Evolutionary conservation across 2,888 invertebrate genomes (phyloP).

Genomic region (Eupithecia vulgata): DNA sequence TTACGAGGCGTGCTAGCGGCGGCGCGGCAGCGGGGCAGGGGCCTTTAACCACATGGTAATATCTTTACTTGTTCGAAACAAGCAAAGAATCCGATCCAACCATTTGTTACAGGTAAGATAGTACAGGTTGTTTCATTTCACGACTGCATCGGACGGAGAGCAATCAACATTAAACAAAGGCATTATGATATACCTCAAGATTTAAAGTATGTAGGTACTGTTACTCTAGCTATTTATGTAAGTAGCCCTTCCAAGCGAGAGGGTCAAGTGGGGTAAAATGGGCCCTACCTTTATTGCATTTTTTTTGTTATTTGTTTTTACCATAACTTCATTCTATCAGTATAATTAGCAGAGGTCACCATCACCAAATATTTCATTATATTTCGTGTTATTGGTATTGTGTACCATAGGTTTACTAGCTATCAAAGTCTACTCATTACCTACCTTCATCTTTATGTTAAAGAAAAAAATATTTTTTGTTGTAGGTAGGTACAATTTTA

Average conservation of each 20-base stretch:
- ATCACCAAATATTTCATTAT: neutral
- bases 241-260: neutral
- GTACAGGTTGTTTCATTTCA: neutral
- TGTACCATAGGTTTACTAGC: neutral
- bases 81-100: neutral
- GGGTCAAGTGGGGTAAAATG: neutral
- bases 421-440: neutral
- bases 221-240: neutral
- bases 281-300: neutral
- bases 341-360: neutral
- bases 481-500: neutral
- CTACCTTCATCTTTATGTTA: neutral
- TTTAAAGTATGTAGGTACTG: too few species aligned
- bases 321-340: neutral
- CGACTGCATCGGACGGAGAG: neutral
- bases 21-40: too few species aligned
- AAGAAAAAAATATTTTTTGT: neutral
- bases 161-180: neutral
- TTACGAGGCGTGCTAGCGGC: too few species aligned
- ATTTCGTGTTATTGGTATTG: neutral
- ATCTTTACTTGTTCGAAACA: neutral
- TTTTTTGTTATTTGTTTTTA: neutral
- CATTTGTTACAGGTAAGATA: neutral
- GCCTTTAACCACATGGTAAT: neutral
- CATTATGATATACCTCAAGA: neutral